Percentiles rank a stretch among this genome's conserved stretches.
These are phyloP conservation scores for Acholoe squamosa DNA, from an alignment of 2,888 invertebrate species.

Conservation along the genomic window DNA sequence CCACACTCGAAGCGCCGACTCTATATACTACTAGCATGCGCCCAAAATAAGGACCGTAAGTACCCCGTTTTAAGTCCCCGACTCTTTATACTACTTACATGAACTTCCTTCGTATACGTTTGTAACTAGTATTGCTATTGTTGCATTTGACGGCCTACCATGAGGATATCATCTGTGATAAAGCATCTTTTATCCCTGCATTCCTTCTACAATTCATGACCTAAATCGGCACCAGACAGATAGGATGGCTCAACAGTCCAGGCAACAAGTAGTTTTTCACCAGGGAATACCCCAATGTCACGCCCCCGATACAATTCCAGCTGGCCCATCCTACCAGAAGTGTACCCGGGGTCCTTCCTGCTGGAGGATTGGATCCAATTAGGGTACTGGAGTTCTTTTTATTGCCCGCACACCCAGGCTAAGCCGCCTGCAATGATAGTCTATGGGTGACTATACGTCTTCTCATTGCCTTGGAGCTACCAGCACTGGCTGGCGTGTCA, in stretches of 20 bases:
- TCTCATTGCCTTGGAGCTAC: neutral
- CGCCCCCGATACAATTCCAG: neutral
- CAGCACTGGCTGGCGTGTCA: neutral
- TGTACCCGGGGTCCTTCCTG: neutral
- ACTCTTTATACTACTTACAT: too few relatives aligned
- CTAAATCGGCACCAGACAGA: neutral
- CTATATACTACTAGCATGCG: too few relatives aligned
- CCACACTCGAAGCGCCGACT: too few relatives aligned
- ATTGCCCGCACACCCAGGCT: slow-evolving; percentile 21
- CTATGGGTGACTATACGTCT: slow-evolving; percentile 54
- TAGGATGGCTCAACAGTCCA: neutral
- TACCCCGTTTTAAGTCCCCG: too few relatives aligned
- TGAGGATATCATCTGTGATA: too few relatives aligned
- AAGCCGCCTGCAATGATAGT: slow-evolving; percentile 25
- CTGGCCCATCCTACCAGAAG: neutral
- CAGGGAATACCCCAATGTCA: neutral
- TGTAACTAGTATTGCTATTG: too few relatives aligned
- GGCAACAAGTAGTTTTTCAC: neutral
- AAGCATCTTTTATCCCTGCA: neutral
- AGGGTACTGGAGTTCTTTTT: slow-evolving; percentile 54
- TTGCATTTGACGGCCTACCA: too few relatives aligned
- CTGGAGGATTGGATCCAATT: slow-evolving; percentile 56
- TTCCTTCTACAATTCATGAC: neutral
- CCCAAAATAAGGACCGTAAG: too few relatives aligned
- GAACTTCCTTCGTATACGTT: too few relatives aligned